A percentile compares a stretch with the other conserved stretches of the same genome.
Evolutionary conservation across 1,140 invertebrate species (phyloP).

Genomic region (Archegozetes longisetosus): DNA sequence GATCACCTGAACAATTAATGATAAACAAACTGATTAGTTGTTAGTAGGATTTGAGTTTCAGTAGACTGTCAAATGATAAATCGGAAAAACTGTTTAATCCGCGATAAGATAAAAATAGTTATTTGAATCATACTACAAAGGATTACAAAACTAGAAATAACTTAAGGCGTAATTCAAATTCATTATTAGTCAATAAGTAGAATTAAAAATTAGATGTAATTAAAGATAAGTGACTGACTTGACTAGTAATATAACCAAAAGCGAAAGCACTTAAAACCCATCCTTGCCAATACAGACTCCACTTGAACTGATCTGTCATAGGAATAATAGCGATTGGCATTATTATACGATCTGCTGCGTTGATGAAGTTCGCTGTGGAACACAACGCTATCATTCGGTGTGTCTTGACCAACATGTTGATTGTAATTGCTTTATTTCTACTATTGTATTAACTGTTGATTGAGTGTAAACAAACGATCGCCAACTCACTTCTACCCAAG

Average conservation of each 20-base stretch:
- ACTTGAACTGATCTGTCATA: slow-evolving; percentile 55
- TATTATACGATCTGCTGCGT: slow-evolving; percentile 57
- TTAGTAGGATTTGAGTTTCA: too few species aligned
- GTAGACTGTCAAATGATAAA: too few species aligned
- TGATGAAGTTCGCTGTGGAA: slow-evolving; percentile 59
- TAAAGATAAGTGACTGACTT: slow-evolving; percentile 31
- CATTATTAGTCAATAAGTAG: slow-evolving; percentile 17
- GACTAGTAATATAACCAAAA: slow-evolving; percentile 60
- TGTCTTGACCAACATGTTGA: not conserved
- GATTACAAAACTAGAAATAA: too few species aligned
- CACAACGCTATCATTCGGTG: slow-evolving; percentile 36
- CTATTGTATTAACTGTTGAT: not conserved
- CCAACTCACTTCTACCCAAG: too few species aligned
- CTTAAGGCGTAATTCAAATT: too few species aligned
- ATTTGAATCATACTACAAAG: too few species aligned
- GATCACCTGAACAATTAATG: slow-evolving; percentile 37
- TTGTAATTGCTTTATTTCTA: not conserved
- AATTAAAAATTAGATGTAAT: slow-evolving; percentile 17
- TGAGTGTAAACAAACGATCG: too few species aligned
- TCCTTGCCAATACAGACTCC: slow-evolving; percentile 54
- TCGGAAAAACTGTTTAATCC: too few species aligned
- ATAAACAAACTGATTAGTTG: too few species aligned
- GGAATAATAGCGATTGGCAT: slow-evolving; percentile 63
- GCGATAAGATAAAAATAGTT: too few species aligned
- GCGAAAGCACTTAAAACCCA: slow-evolving; percentile 63